Evolutionary conservation across 2,797 vertebrate genomes (phyloP), one percentile per base, ranked within the genome.

Genomic region (Tadarida brasiliensis): DNA sequence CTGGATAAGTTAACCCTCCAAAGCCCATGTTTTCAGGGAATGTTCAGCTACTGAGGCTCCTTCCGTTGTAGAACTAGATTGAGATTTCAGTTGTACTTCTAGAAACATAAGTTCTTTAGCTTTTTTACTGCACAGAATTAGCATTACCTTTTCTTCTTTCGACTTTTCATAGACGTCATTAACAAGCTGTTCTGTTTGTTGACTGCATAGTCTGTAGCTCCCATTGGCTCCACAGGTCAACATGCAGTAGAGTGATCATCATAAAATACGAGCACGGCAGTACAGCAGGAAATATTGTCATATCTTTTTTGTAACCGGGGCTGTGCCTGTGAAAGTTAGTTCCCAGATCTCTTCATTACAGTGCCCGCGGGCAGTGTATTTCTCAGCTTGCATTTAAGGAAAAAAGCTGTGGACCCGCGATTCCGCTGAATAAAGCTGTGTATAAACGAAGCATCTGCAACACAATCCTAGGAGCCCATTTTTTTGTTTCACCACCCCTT

Each of bases 391-490:
- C 74, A 88, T 73, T 78, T 7, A 30, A 78, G 77, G 83, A 70
- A 73, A 61, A 87, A 63, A 63, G 19, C 24, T 44, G 65, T 78
- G 63, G 57, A 68, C 76, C n/a, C 83, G 70, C 17, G 24, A 88
- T 96, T 96, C 87, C 84, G 83, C 71, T 1, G n/a, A 95, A 84
- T 95, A 63, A 97, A 94, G 76, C 57, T 89, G 80, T 90, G 54
- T 81, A 59, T 86, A 96, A 96, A 95, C 89, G 82, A 94, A 92
- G 63, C 83, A 88, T 91, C 86, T 70, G 28, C 49, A 44, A 20
- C 80, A 97, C 76, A 96, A 89, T 94, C 70, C 16, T 74, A 96
- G 95, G 94, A 97, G 33, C 76, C 56, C 94, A 90, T 93, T 92
- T 96, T 95, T 97, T 94, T 91, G 85, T 94, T 96, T 96, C 33